Percentiles rank a stretch among this genome's conserved stretches.
Conservation (phyloP, 64 coral and sea anemone species). For the Anthopleura sola region DNA sequence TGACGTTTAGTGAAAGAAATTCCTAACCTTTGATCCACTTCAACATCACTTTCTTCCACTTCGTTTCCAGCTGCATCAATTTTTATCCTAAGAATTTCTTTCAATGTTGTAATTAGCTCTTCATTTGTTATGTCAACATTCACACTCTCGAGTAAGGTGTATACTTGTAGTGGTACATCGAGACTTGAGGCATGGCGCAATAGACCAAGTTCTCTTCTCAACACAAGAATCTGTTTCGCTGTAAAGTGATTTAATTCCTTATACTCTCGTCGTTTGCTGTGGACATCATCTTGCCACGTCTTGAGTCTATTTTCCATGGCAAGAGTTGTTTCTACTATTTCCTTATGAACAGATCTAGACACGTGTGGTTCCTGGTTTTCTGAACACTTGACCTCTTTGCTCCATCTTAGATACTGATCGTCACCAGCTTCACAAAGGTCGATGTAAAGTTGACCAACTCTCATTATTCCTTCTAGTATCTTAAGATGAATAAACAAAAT, state of each 20-base stretch:
- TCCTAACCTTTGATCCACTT: no score
- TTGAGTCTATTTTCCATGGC: conserved; percentile 34
- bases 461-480: conserved; percentile 66
- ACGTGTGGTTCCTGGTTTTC: background rate
- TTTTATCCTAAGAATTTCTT: background rate
- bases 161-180: conserved; percentile 34
- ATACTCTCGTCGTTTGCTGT: conserved; percentile 20
- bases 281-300: conserved; percentile 44
- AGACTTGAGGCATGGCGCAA: background rate
- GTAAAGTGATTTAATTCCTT: conserved; percentile 63
- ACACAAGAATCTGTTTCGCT: conserved; percentile 54
- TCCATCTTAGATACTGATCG: conserved; percentile 57
- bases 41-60: background rate
- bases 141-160: conserved; percentile 62
- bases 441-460: conserved; percentile 53
- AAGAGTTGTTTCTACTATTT: conserved; percentile 21
- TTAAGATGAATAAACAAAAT: background rate
- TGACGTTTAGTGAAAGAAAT: no score
- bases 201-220: conserved; percentile 48
- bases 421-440: conserved; percentile 67
- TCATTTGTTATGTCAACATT: conserved; percentile 1
- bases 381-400: conserved; percentile 29
- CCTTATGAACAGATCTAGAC: conserved; percentile 23
- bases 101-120: conserved; percentile 1
- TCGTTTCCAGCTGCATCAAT: no score